Percentiles rank a stretch among this genome's conserved stretches.
phyloP scores from a whole-genome alignment of 2,797 vertebrate species.

The Spea hammondii region DNA sequence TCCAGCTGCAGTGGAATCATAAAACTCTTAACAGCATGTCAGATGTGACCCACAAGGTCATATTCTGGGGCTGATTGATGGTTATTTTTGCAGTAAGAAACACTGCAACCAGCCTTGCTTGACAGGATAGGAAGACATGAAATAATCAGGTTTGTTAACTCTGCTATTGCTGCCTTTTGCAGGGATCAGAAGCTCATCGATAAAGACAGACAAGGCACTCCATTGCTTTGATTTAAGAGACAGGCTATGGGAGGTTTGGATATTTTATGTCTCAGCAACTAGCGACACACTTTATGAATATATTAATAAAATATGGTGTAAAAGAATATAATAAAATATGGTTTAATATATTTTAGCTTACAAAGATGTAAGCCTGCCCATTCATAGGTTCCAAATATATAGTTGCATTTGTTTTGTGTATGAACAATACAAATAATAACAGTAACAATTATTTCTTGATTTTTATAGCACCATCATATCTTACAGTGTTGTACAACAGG shows the following conservation, averaged over 20 bases:
- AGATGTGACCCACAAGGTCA: conserved; percentile 1
- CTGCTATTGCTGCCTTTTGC: conserved; percentile 18
- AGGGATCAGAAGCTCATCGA: conserved; percentile 3
- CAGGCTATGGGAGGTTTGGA: neutral
- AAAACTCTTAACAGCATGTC: conserved; percentile 1
- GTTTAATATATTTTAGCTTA: too few relatives aligned
- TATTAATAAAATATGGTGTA: too few relatives aligned
- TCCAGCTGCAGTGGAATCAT: conserved; percentile 12
- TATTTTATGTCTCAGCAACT: neutral
- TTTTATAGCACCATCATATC: too few relatives aligned
- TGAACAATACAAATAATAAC: too few relatives aligned
- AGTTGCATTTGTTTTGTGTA: too few relatives aligned
- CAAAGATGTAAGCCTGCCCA: too few relatives aligned
- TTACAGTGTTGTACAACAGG: too few relatives aligned
- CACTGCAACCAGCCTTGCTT: neutral
- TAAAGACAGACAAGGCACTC: conserved; percentile 7
- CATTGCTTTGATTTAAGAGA: conserved; percentile 3
- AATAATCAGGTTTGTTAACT: conserved; percentile 1
- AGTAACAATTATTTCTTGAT: too few relatives aligned
- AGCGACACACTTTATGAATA: too few relatives aligned
- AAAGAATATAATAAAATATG: too few relatives aligned
- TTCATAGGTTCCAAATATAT: too few relatives aligned
- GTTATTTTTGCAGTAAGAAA: conserved; percentile 4
- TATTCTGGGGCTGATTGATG: neutral
- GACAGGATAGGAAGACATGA: conserved; percentile 12